Percentiles rank a stretch among this genome's conserved stretches.
phyloP scores from a whole-genome alignment of 2,797 vertebrate genomes.

The Vultur gryphus region DNA sequence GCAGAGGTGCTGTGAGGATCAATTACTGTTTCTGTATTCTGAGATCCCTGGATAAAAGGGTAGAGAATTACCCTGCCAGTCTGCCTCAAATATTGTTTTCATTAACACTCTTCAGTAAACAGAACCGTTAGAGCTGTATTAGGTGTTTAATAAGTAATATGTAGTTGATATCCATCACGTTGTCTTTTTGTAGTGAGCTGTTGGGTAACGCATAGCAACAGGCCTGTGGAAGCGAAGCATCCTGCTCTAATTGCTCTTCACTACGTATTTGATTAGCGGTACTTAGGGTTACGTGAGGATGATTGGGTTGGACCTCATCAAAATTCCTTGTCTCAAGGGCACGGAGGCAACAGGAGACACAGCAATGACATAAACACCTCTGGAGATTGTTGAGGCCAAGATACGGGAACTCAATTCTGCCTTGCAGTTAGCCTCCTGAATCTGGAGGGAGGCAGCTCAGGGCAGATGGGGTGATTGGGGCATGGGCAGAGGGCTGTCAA shows the following conservation, averaged over 20 bases:
- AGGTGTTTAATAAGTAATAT: constrained; percentile 63
- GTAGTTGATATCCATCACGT: constrained; percentile 26
- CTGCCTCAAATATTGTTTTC: constrained; percentile 53
- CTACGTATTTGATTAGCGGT: background rate
- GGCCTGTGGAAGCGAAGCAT: background rate
- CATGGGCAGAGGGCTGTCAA: background rate
- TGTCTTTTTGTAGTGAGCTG: background rate
- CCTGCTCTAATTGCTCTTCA: constrained; percentile 51
- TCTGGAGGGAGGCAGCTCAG: background rate
- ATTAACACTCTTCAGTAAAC: constrained; percentile 56
- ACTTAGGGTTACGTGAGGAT: background rate
- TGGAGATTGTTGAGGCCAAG: background rate
- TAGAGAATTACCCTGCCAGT: background rate
- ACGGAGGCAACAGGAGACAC: background rate
- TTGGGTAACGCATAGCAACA: background rate
- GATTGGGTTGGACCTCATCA: background rate
- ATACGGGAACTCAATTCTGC: background rate
- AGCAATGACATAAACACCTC: background rate
- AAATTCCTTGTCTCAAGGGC: background rate
- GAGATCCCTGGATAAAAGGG: constrained; percentile 31
- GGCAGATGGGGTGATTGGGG: too few relatives aligned
- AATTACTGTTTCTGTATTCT: constrained; percentile 6
- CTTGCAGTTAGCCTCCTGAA: background rate
- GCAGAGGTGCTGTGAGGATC: background rate
- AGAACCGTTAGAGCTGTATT: constrained; percentile 31